These are phyloP conservation scores for Nymphalis io DNA, from an alignment of 1,140 invertebrate species.

Conservation along the genomic window DNA sequence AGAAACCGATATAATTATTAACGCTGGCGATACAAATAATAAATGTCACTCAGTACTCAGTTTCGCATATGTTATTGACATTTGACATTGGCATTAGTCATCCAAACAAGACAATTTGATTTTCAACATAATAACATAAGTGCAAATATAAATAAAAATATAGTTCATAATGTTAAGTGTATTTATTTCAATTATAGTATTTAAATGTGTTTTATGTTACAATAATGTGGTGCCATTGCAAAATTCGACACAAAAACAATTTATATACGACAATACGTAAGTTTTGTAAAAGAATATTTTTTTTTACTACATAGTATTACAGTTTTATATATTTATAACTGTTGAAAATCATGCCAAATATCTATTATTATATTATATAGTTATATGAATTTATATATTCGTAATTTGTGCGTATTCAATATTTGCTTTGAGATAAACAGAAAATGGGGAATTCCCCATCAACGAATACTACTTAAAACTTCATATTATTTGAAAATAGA, in stretches of 20 bases:
- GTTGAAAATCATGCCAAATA: too few species aligned
- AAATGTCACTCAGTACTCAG: neutral
- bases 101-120: neutral
- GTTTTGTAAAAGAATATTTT: neutral
- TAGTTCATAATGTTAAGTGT: slow-evolving; percentile 13
- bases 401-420: too few species aligned
- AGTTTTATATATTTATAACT: neutral
- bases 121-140: neutral
- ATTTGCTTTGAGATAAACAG: too few species aligned
- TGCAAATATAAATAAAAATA: slow-evolving; percentile 1
- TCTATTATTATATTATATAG: too few species aligned
- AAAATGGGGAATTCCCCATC: too few species aligned
- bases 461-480: too few species aligned
- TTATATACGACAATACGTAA: slow-evolving; percentile 64
- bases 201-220: neutral
- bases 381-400: too few species aligned
- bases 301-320: neutral
- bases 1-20: neutral
- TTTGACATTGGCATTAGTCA: neutral
- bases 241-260: slow-evolving; percentile 48
- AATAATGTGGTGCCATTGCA: neutral
- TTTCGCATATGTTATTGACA: slow-evolving; percentile 4
- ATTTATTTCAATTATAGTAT: slow-evolving; percentile 23
- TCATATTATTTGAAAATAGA: too few species aligned
- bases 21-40: neutral